Base-by-base conservation (phyloP, 2,888 invertebrate species). In the Agriopis leucophaearia region DNA sequence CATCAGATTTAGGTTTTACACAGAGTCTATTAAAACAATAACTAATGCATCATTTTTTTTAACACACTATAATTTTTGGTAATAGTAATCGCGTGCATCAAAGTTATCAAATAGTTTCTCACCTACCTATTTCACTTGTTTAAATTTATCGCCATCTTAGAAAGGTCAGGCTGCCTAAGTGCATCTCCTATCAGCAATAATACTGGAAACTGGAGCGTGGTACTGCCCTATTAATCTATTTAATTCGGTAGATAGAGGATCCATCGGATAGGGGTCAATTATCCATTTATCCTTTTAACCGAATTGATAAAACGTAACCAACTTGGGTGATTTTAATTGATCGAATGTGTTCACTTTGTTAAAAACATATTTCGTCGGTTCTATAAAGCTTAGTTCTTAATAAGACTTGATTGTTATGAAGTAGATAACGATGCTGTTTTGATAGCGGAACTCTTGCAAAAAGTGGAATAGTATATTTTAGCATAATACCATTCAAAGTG, bases 271-370 rank as follows among this genome's bases (percentile, higher is more conserved):
- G 91, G 92, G 93, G 93, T 92, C 94, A 92, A 94, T 94, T 92
- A 92, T 90, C 92, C 93, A 91, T 92, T 94, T 93, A 94, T 93
- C 93, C 93, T 88, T 90, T 94, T 94, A 93, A 92, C 91, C 81
- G 87, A 94, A 94, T 94, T 93, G 93, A 92, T 93, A 92, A 93
- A 94, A 94, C 89, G 93, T 85, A 91, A 87, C 91, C 82, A 89
- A 89, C 88, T 87, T 83, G 88, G 89, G 86, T 88, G 87, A 88
- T 88, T 91, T 92, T 93, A 93, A 93, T 93, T 93, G 89, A 89
- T 90, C 83, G 75, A 89, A 88, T 88, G 88, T 86, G 84, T 81
- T 87, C 81, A 82, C 81, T 81, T 81, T 82, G 86, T 90, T 90
- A 87, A 91, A 88, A 91, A 88, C 85, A 81, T 85, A 89, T 92